Evolutionary conservation across 1,140 invertebrate genomes (phyloP), one percentile per base, ranked within the genome.

Genomic region (Gonatopus flavifemur): DNA sequence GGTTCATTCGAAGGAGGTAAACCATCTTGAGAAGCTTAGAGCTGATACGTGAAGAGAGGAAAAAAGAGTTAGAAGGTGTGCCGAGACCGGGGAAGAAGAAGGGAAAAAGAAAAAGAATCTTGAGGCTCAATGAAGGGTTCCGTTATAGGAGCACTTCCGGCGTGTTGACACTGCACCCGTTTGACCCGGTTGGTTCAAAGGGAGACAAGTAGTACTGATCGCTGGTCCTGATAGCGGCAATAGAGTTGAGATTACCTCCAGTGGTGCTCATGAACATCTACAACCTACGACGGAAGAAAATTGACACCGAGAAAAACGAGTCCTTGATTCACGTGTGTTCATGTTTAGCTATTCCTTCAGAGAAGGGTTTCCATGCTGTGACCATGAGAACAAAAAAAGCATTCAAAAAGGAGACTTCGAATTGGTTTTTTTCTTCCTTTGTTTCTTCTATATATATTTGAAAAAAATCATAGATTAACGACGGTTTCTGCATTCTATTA

Each of bases 151-250:
- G 46, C 41, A 55, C 64, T 64, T 67, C 49, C 52, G 46, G 52
- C 52, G 31, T 70, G 65, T 72, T 72, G 67, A 72, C 66, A 72
- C 40, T 69, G 57, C 50, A 55, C 53, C 48, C 50, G 37, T 52
- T 60, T 71, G 67, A 68, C 67, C 69, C 54, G 60, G 62, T 67
- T 69, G 59, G 41, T 47, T 67, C 59, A 69, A 71, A 71, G 58
- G 49, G 57, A 67, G 60, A 60, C 53, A 66, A 60, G 56, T 45
- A 40, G 37, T 59, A 37, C 65, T 52, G 69, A 72, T 72, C 62
- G 61, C 31, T 46, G 51, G 9, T 52, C 10, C 60, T 59, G 67
- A 72, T 72, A 71, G 46, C 44, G 52, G 52, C 63, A 65, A 67
- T 69, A 66, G 55, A 63, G 61, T 63, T 57, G 62, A 67, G 65